Conservation (phyloP, 2,888 invertebrate species). For the Bombylius discolor region DNA sequence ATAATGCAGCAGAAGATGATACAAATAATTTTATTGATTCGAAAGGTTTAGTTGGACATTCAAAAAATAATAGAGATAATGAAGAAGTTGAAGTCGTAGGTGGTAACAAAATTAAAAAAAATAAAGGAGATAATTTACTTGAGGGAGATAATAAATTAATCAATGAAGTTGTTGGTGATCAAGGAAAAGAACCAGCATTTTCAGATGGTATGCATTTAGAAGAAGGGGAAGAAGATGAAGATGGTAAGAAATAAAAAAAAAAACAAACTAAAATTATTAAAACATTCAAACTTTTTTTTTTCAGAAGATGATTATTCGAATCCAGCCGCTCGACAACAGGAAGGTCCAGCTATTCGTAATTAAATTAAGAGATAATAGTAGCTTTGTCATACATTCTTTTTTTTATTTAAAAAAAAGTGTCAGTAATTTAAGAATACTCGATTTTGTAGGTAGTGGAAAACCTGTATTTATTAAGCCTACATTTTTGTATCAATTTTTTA, state of each 20-base stretch:
- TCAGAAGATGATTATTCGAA: slow-evolving; percentile 42
- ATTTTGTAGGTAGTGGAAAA: no score
- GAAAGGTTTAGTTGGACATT: slow-evolving; percentile 8
- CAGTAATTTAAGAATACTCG: no score
- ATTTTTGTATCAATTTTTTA: no score
- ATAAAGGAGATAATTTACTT: slow-evolving; percentile 24
- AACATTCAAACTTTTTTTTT: slow-evolving; percentile 9
- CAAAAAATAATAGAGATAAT: slow-evolving; percentile 17
- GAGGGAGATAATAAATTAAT: slow-evolving; percentile 33
- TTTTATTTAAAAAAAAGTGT: no score
- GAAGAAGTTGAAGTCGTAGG: slow-evolving; percentile 22
- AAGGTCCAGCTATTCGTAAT: slow-evolving; percentile 40
- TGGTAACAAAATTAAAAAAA: slow-evolving; percentile 17
- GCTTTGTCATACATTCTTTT: no score
- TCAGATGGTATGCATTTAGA: slow-evolving; percentile 33
- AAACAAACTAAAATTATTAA: neutral
- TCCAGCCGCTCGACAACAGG: slow-evolving; percentile 35
- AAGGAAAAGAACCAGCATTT: slow-evolving; percentile 30
- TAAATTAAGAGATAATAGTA: slow-evolving; percentile 16
- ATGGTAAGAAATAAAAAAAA: slow-evolving; percentile 28
- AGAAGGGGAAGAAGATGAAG: slow-evolving; percentile 37
- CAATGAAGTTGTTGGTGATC: slow-evolving; percentile 38
- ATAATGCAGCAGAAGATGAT: slow-evolving; percentile 28
- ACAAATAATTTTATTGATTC: slow-evolving; percentile 27
- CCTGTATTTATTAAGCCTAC: no score